Percentiles rank a stretch among this genome's conserved stretches.
Evolutionary conservation across 1,140 invertebrate species (phyloP).

Genomic region (Microplitis demolitor): DNA sequence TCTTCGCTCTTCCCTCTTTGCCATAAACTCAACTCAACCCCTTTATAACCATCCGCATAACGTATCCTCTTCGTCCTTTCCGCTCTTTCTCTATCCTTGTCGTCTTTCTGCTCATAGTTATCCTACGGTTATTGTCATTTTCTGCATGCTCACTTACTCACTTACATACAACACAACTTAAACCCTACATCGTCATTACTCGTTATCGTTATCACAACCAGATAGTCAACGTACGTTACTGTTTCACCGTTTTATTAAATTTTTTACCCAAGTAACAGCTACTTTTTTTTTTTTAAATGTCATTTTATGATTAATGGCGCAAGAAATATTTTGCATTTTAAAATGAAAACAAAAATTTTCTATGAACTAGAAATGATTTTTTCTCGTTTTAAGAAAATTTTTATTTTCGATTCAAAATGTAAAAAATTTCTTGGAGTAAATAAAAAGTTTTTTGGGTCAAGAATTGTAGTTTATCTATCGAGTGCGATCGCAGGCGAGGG

Average conservation of each 20-base stretch:
- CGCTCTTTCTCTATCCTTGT: neutral
- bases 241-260: conserved; percentile 31
- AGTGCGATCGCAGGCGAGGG: no score
- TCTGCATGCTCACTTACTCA: conserved; percentile 17
- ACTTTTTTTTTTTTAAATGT: conserved; percentile 16
- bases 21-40: no score
- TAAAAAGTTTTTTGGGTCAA: no score
- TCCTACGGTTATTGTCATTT: no score
- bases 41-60: neutral
- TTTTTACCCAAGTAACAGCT: conserved; percentile 32
- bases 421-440: no score
- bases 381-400: no score
- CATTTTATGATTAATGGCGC: neutral
- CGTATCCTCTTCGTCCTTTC: conserved; percentile 7
- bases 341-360: no score
- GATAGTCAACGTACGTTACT: conserved; percentile 27
- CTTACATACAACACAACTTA: conserved; percentile 1
- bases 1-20: neutral
- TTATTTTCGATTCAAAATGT: no score
- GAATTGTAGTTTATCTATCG: no score
- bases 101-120: neutral
- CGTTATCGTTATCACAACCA: conserved; percentile 37
- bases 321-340: no score
- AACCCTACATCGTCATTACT: neutral
- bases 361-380: no score